Evolutionary conservation across 2,797 vertebrate genomes (phyloP), one percentile per base, ranked within the genome.

Genomic region (Paramormyrops hopkinsi): DNA sequence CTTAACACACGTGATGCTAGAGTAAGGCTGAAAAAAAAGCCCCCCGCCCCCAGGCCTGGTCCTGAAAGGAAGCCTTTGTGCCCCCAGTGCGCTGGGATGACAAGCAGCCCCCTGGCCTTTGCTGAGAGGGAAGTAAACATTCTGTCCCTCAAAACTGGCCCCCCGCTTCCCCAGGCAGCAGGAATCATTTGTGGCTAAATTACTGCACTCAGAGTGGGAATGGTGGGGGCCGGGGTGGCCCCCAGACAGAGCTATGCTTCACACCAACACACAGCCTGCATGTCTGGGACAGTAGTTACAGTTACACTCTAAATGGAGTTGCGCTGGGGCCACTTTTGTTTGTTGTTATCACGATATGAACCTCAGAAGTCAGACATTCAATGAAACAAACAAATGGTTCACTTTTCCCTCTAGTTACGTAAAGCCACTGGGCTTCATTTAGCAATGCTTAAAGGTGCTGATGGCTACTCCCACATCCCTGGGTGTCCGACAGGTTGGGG

Each of bases 1-100:
- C 65, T 69, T 33, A 69, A 29, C 65, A 69, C 29, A 33, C 11
- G 3, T 69, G 65, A 69, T 69, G 11, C 29, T 69, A 69, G 65
- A 69, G 11, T 69, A 69, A 69, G 65, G 65, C 65, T 69, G 62
- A 5, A 69, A 89, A 92, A 51, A 94, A 62, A 92, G 91, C 4
- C 73, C 73, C 73, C 73, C 33, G 0, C 37, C 29, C 73, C 73
- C 73, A 79, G 73, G 73, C 5, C 73, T n/a, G 33, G 37, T 19
- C 8, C 88, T 89, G 88, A 89, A 89, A 83, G 88, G 88, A 33
- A 56, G 69, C 76, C 73, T 89, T 84, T 89, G 88, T 89, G 76
- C 37, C 87, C 37, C 59, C 56, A 59, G 5, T 37, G 22, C 19
- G 87, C 56, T 22, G 14, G 51, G 33, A n/a, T 17, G 33, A 83